Conservation (phyloP, 2,797 vertebrate species). For the Galagoides demidoff region DNA sequence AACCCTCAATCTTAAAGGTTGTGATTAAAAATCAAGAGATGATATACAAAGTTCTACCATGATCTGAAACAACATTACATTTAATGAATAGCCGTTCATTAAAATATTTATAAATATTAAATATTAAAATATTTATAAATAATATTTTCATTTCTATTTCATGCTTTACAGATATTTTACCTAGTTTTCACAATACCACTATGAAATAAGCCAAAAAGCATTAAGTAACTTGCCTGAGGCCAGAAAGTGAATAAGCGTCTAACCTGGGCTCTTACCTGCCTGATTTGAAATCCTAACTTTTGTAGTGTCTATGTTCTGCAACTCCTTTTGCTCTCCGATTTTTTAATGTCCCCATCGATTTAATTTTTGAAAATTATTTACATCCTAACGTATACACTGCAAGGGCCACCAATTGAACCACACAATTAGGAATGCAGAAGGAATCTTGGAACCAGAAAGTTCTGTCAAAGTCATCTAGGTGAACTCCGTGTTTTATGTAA, state of each 20-base stretch:
- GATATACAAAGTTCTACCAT: neutral
- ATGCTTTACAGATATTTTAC: neutral
- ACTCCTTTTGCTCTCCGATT: neutral
- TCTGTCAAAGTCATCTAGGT: conserved; percentile 62
- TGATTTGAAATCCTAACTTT: neutral
- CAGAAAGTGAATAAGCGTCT: neutral
- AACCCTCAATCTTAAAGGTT: neutral
- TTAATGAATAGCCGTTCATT: too few species aligned
- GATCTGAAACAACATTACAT: neutral
- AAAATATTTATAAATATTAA: neutral
- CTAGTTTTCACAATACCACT: neutral
- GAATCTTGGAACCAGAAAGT: conserved; percentile 61
- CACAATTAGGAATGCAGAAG: conserved; percentile 31
- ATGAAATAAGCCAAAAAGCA: neutral
- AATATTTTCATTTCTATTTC: conserved; percentile 11
- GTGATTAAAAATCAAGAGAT: neutral
- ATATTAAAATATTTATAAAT: neutral
- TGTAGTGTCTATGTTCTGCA: neutral
- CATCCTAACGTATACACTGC: neutral
- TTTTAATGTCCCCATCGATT: neutral
- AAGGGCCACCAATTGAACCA: neutral
- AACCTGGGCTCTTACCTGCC: neutral
- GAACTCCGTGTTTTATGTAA: conserved; percentile 48
- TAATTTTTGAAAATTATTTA: neutral
- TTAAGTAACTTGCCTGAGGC: neutral